phyloP scores from a whole-genome alignment of 2,888 invertebrate genomes.

The Morpho deidamia region DNA sequence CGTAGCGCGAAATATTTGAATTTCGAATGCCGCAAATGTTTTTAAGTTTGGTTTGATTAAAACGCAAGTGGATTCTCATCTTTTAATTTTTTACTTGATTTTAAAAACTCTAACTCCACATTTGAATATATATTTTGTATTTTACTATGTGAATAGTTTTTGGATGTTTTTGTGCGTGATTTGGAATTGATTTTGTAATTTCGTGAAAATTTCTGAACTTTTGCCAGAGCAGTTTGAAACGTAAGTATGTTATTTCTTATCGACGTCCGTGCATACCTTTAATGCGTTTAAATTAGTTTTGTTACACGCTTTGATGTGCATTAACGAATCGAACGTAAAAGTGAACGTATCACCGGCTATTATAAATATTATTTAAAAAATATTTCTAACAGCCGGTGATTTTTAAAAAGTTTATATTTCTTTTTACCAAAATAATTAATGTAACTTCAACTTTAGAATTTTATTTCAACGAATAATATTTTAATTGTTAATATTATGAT shows the following conservation, averaged over 20 bases:
- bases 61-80: background rate
- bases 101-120: background rate
- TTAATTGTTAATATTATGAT: too few species aligned
- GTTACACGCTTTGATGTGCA: background rate
- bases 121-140: background rate
- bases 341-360: too few species aligned
- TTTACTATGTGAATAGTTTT: background rate
- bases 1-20: conserved; percentile 10
- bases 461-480: too few species aligned
- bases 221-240: conserved; percentile 10
- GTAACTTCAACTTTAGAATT: too few species aligned
- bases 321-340: background rate
- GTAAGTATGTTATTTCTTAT: conserved; percentile 16
- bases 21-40: conserved; percentile 17
- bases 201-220: conserved; percentile 15
- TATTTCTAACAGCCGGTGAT: too few species aligned
- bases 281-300: conserved; percentile 1
- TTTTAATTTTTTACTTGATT: background rate
- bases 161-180: conserved; percentile 7
- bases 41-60: background rate
- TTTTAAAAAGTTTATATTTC: too few species aligned
- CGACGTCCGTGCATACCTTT: background rate
- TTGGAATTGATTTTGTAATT: conserved; percentile 6
- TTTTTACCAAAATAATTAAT: too few species aligned
- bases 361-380: too few species aligned